Evolutionary conservation across 1,140 invertebrate species (phyloP).

Genomic region (Scaptodrosophila lebanonensis): DNA sequence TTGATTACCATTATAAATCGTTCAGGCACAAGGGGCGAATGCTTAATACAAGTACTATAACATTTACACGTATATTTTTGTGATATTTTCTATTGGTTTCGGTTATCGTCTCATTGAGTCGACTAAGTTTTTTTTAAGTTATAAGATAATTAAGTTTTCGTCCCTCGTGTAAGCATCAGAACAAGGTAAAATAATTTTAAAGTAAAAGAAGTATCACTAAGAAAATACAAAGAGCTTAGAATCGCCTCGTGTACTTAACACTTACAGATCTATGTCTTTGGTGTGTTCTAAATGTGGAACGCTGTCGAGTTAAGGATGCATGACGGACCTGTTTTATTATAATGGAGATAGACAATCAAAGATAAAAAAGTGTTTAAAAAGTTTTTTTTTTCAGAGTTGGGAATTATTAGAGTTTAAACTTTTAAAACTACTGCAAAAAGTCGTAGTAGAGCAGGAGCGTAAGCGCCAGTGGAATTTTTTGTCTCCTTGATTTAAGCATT

Average conservation of each 20-base stretch:
- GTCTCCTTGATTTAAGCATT: too few species aligned
- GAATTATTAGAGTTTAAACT: too few species aligned
- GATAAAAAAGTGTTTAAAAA: conserved; percentile 40
- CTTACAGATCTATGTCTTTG: conserved; percentile 86
- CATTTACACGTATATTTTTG: not conserved
- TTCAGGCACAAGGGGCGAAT: too few species aligned
- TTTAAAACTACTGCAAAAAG: too few species aligned
- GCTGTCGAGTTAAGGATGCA: conserved; percentile 84
- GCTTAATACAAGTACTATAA: too few species aligned
- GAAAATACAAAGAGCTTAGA: conserved; percentile 51
- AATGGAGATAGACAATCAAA: conserved; percentile 68
- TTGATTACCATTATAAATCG: too few species aligned
- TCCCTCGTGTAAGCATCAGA: too few species aligned
- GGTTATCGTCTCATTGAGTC: too few species aligned
- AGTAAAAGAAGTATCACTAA: conserved; percentile 31
- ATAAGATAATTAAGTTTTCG: conserved; percentile 1
- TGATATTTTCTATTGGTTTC: not conserved
- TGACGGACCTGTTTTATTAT: conserved; percentile 82
- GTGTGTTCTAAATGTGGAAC: conserved; percentile 83
- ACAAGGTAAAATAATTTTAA: conserved; percentile 24
- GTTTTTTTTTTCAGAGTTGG: not conserved
- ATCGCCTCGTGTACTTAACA: conserved; percentile 77
- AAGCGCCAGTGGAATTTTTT: too few species aligned
- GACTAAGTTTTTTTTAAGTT: conserved; percentile 1
- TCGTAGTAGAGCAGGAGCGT: too few species aligned